Base-by-base conservation (phyloP, 2,113 vertebrate species). In the Pogonocichla stellata region DNA sequence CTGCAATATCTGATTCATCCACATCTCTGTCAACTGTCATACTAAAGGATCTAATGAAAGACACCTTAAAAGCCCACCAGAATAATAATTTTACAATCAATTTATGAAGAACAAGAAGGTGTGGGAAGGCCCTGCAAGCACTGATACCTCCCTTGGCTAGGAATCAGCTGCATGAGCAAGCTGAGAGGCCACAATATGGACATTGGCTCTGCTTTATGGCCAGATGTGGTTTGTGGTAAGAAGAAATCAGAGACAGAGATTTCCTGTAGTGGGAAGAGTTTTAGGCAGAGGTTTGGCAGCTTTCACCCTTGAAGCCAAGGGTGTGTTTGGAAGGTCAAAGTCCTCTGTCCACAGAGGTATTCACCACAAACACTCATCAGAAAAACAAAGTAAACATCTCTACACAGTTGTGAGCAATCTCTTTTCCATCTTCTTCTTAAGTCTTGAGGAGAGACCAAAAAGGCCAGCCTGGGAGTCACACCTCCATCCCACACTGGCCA, bases 231-330 rank as follows among this genome's bases (percentile, higher is more conserved):
- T 78, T 92, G 95, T 33, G 56, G 86, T n/a, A 66, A 67, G 67
- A 93, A 83, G 42, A 80, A 91, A 90, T 62, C 19, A 36, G 60
- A 31, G 16, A 64, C 38, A 64, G 60, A 58, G 34, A 70, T 43
- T 90, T 95, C 67, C 87, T 86, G 19, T 20, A 57, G 29, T 11
- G 47, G 50, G 10, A 79, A 29, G 29, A 80, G 42, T 51, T 81
- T 65, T 69, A 58, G 80, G 42, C 28, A 86, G 71, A 80, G 82
- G 64, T 84, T 93, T 77, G 74, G 78, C 40, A 78, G 67, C 67
- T 84, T 80, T 78, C 62, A 73, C 3, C 6, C 51, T 48, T 13
- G 51, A 78, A 62, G 26, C 6, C 77, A 48, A 82, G 43, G 22
- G 2, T 11, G 2, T 33, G 14, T 80, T 34, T 66, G 19, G 28